A percentile compares a stretch with the other conserved stretches of the same genome.
Conservation (phyloP, 2,113 vertebrate genomes). For the Rafetus swinhoei region DNA sequence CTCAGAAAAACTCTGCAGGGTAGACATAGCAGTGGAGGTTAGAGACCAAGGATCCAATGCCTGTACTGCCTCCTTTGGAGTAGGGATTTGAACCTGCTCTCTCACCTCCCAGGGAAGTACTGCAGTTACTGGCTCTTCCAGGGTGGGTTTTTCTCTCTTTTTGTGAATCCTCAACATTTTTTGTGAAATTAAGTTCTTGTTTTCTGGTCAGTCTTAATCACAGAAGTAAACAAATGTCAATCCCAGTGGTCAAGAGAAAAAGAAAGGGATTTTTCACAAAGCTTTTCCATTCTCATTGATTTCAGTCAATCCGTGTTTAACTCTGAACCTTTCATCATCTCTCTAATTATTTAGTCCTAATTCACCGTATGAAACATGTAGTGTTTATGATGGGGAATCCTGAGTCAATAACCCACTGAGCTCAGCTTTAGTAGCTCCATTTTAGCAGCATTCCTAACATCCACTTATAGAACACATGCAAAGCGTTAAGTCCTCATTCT, state of each 20-base stretch:
- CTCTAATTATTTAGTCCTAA: not conserved
- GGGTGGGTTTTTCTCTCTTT: not conserved
- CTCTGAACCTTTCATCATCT: not conserved
- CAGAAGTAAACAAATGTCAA: not conserved
- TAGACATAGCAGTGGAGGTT: too few relatives aligned
- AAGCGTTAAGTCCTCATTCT: too few relatives aligned
- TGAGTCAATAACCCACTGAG: not conserved
- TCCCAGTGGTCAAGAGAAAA: not conserved
- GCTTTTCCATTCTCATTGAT: not conserved
- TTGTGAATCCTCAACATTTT: too few relatives aligned
- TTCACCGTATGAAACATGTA: not conserved
- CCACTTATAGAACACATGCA: too few relatives aligned
- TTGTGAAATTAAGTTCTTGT: not conserved
- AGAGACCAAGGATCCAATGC: not conserved
- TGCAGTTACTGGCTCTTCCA: not conserved
- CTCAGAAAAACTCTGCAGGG: too few relatives aligned
- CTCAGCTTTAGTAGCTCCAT: not conserved
- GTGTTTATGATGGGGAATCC: not conserved
- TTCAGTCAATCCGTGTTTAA: not conserved
- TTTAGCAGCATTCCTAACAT: too few relatives aligned
- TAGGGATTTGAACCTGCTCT: not conserved
- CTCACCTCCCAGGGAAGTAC: not conserved
- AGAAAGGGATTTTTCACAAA: not conserved
- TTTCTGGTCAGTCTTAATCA: not conserved
- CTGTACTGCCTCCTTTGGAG: not conserved